Evolutionary conservation across 1,140 invertebrate species (phyloP).

Genomic region (Aphis craccivora): DNA sequence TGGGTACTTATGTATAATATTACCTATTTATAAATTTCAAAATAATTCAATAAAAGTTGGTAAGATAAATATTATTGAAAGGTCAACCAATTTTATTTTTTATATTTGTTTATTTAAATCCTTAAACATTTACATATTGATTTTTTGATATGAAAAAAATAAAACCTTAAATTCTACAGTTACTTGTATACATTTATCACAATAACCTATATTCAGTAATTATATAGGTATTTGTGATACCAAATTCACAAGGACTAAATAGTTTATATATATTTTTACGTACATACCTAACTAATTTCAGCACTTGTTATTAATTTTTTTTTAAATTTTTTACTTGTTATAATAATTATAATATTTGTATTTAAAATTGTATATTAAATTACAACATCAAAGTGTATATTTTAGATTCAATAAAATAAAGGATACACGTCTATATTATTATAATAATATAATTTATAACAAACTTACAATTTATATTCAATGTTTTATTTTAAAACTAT

Average conservation of each 20-base stretch:
- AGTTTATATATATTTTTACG: background rate
- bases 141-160: background rate
- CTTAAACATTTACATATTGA: background rate
- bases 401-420: background rate
- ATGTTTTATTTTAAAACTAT: background rate
- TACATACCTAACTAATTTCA: background rate
- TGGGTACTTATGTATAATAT: background rate
- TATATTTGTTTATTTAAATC: background rate
- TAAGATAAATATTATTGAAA: background rate
- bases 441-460: background rate
- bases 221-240: background rate
- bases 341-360: background rate
- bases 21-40: background rate
- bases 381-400: no score
- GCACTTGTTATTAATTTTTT: background rate
- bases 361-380: background rate
- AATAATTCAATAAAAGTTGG: background rate
- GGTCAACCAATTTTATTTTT: background rate
- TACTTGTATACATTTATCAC: background rate
- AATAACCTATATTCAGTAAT: background rate
- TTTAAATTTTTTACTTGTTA: background rate
- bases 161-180: background rate
- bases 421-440: background rate
- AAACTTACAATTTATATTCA: background rate
- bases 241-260: background rate